Conservation (phyloP, 1,140 invertebrate species). For the Euura lappo region DNA sequence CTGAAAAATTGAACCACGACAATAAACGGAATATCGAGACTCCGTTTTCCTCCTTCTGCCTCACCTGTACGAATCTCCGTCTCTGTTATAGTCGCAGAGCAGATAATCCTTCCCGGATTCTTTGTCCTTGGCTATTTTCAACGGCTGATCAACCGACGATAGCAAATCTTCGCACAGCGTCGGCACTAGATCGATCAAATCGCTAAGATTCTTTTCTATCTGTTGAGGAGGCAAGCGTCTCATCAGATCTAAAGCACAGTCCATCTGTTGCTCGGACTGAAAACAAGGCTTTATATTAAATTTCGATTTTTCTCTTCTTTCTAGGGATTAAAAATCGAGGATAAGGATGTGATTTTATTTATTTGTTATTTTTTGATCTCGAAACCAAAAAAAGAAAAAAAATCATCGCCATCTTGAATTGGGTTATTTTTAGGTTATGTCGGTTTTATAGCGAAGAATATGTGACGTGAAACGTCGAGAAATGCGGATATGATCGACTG, state of each 20-base stretch:
- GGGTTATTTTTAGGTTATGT: background rate
- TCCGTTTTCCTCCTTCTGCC: background rate
- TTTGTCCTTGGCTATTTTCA: conserved; percentile 97
- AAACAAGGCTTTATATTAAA: conserved; percentile 37
- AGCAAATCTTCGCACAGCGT: conserved; percentile 95
- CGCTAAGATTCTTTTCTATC: conserved; percentile 97
- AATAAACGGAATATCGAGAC: too few relatives aligned
- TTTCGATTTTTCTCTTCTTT: conserved; percentile 1
- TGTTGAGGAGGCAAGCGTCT: conserved; percentile 97
- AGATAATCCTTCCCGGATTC: conserved; percentile 96
- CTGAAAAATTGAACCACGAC: conserved; percentile 58
- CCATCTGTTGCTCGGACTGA: conserved; percentile 97
- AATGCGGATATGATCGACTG: too few relatives aligned
- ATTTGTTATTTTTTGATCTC: background rate
- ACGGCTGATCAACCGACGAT: conserved; percentile 97
- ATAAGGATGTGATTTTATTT: conserved; percentile 21
- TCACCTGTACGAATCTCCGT: conserved; percentile 97
- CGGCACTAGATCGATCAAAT: conserved; percentile 96
- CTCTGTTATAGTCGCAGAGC: conserved; percentile 98
- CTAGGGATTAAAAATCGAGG: conserved; percentile 19
- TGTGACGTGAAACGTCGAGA: too few relatives aligned
- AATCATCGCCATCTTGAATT: conserved; percentile 7
- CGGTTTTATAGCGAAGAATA: background rate
- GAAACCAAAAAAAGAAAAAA: background rate
- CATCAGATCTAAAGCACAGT: conserved; percentile 99